These are phyloP conservation scores for Enteromius unitaeniatus DNA, from an alignment of 2,797 vertebrate genomes.

Conservation along the genomic window DNA sequence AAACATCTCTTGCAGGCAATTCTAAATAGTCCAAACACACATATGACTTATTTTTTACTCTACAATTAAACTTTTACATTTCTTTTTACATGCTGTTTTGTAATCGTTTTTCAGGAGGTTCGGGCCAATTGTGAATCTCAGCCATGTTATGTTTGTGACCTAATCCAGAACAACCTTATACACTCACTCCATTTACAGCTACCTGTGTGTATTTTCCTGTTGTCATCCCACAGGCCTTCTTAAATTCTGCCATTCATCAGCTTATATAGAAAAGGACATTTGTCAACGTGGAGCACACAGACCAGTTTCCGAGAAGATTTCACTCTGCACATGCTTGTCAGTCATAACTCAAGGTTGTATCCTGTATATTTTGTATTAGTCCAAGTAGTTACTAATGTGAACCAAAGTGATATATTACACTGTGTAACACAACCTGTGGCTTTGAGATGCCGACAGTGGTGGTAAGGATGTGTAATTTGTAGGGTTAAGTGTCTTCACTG, in stretches of 20 bases:
- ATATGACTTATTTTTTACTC: neutral
- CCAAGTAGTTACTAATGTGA: constrained; percentile 66
- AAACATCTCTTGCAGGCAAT: constrained; percentile 5
- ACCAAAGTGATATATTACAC: constrained; percentile 67
- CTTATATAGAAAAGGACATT: constrained; percentile 19
- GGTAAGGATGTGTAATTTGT: constrained; percentile 49
- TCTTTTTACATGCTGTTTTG: neutral
- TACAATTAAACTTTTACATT: constrained; percentile 25
- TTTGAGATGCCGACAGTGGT: constrained; percentile 41
- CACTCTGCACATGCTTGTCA: constrained; percentile 42
- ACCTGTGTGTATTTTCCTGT: constrained; percentile 11
- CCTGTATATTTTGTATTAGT: constrained; percentile 66
- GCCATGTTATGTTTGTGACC: constrained; percentile 25
- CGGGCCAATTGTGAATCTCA: neutral
- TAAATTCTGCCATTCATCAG: neutral
- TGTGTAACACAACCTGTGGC: constrained; percentile 62
- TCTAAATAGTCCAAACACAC: constrained; percentile 5
- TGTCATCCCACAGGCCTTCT: neutral
- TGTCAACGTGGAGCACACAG: neutral
- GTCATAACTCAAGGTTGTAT: constrained; percentile 33
- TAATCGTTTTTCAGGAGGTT: neutral
- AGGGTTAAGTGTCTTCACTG: constrained; percentile 50
- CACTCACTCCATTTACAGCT: constrained; percentile 10
- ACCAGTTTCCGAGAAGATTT: constrained; percentile 1
- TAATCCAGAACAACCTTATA: constrained; percentile 31